Conservation (phyloP, 92 coral and sea anemone genomes). For the Epizoanthus scotinus region DNA sequence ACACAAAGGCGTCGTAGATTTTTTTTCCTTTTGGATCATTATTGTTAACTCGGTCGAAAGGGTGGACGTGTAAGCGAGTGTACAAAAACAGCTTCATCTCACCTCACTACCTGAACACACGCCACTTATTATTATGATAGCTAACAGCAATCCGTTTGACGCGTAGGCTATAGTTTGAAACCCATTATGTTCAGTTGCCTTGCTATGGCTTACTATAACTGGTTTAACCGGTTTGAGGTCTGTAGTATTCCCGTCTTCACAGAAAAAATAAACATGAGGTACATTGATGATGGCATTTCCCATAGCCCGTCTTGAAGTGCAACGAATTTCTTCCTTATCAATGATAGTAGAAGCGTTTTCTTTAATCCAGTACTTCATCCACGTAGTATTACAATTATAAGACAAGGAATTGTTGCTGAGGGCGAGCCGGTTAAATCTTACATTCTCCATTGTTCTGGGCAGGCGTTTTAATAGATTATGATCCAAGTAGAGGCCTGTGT, state of each 20-base stretch:
- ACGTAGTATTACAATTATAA: slow-evolving; percentile 71
- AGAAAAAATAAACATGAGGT: slow-evolving; percentile 54
- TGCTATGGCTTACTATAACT: background rate
- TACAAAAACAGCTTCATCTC: slow-evolving; percentile 74
- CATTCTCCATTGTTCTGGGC: slow-evolving; percentile 48
- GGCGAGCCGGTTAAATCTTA: slow-evolving; percentile 45
- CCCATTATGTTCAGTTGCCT: background rate
- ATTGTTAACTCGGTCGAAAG: slow-evolving; percentile 81
- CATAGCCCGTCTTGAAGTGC: slow-evolving; percentile 56
- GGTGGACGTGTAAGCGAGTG: slow-evolving; percentile 80
- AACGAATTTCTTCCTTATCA: slow-evolving; percentile 59
- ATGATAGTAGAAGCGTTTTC: slow-evolving; percentile 27
- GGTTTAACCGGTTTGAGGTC: background rate
- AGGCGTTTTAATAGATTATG: slow-evolving; percentile 62
- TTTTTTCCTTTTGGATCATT: slow-evolving; percentile 54
- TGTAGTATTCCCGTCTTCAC: slow-evolving; percentile 27
- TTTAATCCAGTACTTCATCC: slow-evolving; percentile 74
- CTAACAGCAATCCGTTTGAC: slow-evolving; percentile 23
- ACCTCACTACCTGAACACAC: slow-evolving; percentile 60
- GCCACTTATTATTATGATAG: slow-evolving; percentile 6
- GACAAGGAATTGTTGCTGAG: slow-evolving; percentile 63
- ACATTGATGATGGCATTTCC: slow-evolving; percentile 59
- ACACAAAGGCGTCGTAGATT: slow-evolving; percentile 84
- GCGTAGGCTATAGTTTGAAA: slow-evolving; percentile 6
- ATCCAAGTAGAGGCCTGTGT: slow-evolving; percentile 58